These are phyloP conservation scores for Buphagus erythrorhynchus DNA, from an alignment of 2,797 vertebrate genomes.

Conservation along the genomic window DNA sequence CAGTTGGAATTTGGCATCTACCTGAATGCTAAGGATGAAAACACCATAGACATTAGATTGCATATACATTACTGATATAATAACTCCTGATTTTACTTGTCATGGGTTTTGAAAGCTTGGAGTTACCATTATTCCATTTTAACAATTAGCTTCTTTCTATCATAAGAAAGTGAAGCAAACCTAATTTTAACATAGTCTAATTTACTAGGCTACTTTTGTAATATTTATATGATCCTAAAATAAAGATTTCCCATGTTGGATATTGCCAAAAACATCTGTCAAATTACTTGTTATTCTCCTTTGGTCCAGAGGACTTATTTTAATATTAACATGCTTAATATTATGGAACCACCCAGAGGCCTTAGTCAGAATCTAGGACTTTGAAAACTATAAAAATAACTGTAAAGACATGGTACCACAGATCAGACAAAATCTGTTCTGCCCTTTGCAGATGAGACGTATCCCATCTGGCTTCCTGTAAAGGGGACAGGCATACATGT, in stretches of 20 bases:
- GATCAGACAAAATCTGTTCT: conserved; percentile 56
- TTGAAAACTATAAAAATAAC: conserved; percentile 33
- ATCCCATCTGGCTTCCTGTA: conserved; percentile 41
- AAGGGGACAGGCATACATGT: conserved; percentile 7
- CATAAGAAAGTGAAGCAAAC: neutral
- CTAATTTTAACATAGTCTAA: neutral
- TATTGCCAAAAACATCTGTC: neutral
- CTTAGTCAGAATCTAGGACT: neutral
- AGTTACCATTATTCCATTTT: neutral
- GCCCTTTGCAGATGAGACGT: conserved; percentile 51
- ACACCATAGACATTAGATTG: neutral
- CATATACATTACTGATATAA: neutral
- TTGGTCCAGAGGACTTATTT: neutral
- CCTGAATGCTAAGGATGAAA: neutral
- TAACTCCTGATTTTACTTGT: neutral
- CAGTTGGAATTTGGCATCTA: neutral
- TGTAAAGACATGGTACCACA: conserved; percentile 23
- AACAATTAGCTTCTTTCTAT: neutral
- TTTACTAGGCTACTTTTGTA: neutral
- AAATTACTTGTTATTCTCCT: neutral
- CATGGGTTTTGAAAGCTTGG: neutral
- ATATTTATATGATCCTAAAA: conserved; percentile 6
- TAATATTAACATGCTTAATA: conserved; percentile 8
- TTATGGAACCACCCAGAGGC: neutral
- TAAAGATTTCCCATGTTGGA: neutral